Base-by-base conservation (phyloP, 2,797 vertebrate genomes). In the Neoniphon sammara region DNA sequence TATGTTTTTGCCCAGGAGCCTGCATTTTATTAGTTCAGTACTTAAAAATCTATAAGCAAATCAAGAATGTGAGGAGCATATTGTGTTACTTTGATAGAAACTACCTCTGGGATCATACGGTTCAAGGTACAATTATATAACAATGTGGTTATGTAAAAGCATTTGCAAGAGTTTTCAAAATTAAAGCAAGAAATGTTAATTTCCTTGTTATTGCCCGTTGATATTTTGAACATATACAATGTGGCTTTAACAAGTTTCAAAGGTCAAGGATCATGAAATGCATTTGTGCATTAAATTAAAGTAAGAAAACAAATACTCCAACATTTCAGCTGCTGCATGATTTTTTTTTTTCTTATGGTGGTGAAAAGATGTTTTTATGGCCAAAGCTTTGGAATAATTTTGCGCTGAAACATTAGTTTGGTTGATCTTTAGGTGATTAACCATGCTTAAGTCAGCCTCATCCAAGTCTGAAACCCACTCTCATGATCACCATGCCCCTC, bases 401-500 rank as follows among this genome's bases (percentile, higher is more conserved):
- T 71, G 23, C 2, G 5, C 21, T 25, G 52, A 12, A 27, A 27
- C 55, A n/a, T 54, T 21, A 18, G 30, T 42, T 21, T 23, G 64
- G 34, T 1, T 39, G 63, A 66, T 53, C n/a, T 20, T 34, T 8
- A 8, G 20, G 6, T 21, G 39, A 44, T 39, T 54, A 53, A 66
- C 49, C 3, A 25, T 21, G 42, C 25, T 39, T 47, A 27, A 59
- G 55, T 31, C 27, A 30, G 25, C 20, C 27, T 47, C 27, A 58
- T 69, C 25, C 49, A 74, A 70, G 44, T 66, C 65, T 66, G 46
- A 46, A 69, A 63, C 49, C 63, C 30, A 30, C 64, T 76, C 39
- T 74, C 50, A 34, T 81, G 80, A 86, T 85, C 76, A 78, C 70
- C 2, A 3, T 23, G 52, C 36, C 17, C 50, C 75, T 42, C 53